Base-by-base conservation (phyloP, 1,140 invertebrate species). In the Drosophila rufa region DNA sequence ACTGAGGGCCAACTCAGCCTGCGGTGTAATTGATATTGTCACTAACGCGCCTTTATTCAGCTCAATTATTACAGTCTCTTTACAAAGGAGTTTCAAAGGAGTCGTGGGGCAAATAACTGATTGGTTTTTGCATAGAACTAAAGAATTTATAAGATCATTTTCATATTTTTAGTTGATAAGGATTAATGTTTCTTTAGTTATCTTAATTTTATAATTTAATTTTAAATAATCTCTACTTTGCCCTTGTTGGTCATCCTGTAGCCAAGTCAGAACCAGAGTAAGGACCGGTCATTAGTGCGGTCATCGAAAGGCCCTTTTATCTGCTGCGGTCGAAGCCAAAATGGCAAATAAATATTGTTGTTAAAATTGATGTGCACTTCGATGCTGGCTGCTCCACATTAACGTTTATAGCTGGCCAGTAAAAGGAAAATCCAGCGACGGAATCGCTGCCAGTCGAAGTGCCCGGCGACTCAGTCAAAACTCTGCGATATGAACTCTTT, bases 401-500 rank as follows among this genome's bases (percentile, higher is more conserved):
- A 73, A 76, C 71, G 66, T 85, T 82, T 79, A 82, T 68, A 75
- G 40, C 43, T 64, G 62, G 61, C 53, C 76, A 79, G 65, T 79
- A 58, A 79, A 79, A 79, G 27, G 45, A 19, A 60, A 75, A 66
- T 61, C 53, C 55, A n/a, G 51, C 56, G 4, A 59, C 22, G 14
- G 25, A 46, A 71, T 51, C 50, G 53, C 50, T 19, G 50, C 50
- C 50, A 53, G 50, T 33, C 64, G 38, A 45, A 53, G 2, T 55
- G 55, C 36, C 59, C 58, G 75, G 30, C 50, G 74, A 85, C 78
- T 77, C 81, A 48, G 76, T 85, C 60, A 74, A 84, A 81, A 78
- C 69, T 69, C 65, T 67, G 64, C 75, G 85, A 90, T 90, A 90
- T 90, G 85, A 90, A 90, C 85, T 90, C 85, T 90, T 90, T 90